Base-by-base conservation (phyloP, 64 coral and sea anemone genomes). In the Dendrophyllia cribrosa region DNA sequence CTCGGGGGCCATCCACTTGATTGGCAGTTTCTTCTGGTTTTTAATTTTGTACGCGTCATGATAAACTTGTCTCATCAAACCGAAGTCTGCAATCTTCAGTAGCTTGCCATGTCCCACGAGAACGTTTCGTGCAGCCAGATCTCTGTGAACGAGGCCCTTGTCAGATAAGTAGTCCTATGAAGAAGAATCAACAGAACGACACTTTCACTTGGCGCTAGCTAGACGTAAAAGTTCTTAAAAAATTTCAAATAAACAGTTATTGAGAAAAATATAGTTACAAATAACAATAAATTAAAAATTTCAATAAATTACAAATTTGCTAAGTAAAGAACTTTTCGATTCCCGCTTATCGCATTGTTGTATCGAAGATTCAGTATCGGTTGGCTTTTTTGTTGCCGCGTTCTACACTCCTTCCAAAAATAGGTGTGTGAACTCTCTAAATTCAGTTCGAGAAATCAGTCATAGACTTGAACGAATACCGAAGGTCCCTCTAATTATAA, bases 1-100 rank as follows among this genome's bases (percentile, higher is more conserved):
- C 59, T 90, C 88, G 3, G 77, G 76, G 5, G 73, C 77, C 88
- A 90, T 90, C 88, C 88, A 90, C 17, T 90, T 90, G 43, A 90
- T 3, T 47, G 88, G 88, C 7, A 90, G 65, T 34, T 72, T 79
- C 24, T 51, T 58, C n/a, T 73, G 77, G 20, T 64, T 81, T 51
- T 82, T 53, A 14, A 67, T 76, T 49, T 90, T 60, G 61, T 90
- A 90, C 63, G 82, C 8, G 4, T 73, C 70, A 25, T 72, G 47
- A 3, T 90, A 65, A 8, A 76, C 8, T 77, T 90, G 59, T 58
- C 88, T 76, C 46, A 78, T 90, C 66, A 90, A 49, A 21, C 88
- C 88, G 20, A 90, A 90, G 53, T 91, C 88, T 3, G 76, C 76
- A 9, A 91, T 73, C 77, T 91, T 91, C 3, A 78, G n/a, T 6